Percentiles rank a stretch among this genome's conserved stretches.
Evolutionary conservation across 1,140 invertebrate genomes (phyloP).

Genomic region (Epicauta chinensis): DNA sequence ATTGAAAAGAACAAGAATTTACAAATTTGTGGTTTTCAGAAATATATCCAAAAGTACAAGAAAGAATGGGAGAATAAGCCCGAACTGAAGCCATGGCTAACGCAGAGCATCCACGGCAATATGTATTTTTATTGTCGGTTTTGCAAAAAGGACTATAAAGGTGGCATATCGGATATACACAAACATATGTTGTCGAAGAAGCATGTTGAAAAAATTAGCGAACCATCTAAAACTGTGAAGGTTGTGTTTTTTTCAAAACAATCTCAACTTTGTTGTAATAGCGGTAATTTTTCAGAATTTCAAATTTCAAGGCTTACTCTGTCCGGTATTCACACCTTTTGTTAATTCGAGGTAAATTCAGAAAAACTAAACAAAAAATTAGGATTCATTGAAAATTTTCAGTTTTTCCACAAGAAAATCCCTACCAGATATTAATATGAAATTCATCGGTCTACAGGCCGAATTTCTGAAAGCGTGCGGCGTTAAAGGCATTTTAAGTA

Average conservation of each 20-base stretch:
- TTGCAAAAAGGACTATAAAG: slow-evolving; percentile 37
- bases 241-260: background rate
- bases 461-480: slow-evolving; percentile 51
- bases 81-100: slow-evolving; percentile 33
- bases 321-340: slow-evolving; percentile 36
- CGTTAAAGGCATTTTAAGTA: slow-evolving; percentile 62
- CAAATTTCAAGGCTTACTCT: slow-evolving; percentile 34
- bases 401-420: no score
- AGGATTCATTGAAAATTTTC: slow-evolving; percentile 19
- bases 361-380: background rate
- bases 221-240: slow-evolving; percentile 13
- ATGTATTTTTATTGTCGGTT: slow-evolving; percentile 38
- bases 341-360: slow-evolving; percentile 19
- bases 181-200: slow-evolving; percentile 37
- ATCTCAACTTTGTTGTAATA: background rate
- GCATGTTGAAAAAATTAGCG: slow-evolving; percentile 25
- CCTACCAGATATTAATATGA: slow-evolving; percentile 47
- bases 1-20: background rate
- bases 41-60: slow-evolving; percentile 36
- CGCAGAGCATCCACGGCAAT: slow-evolving; percentile 32
- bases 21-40: slow-evolving; percentile 1
- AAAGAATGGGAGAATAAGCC: slow-evolving; percentile 37
- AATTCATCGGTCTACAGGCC: slow-evolving; percentile 55
- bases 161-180: slow-evolving; percentile 33
- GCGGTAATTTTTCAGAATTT: slow-evolving; percentile 32